Evolutionary conservation across 2,797 vertebrate genomes (phyloP).

Genomic region (Pelobates cultripes): DNA sequence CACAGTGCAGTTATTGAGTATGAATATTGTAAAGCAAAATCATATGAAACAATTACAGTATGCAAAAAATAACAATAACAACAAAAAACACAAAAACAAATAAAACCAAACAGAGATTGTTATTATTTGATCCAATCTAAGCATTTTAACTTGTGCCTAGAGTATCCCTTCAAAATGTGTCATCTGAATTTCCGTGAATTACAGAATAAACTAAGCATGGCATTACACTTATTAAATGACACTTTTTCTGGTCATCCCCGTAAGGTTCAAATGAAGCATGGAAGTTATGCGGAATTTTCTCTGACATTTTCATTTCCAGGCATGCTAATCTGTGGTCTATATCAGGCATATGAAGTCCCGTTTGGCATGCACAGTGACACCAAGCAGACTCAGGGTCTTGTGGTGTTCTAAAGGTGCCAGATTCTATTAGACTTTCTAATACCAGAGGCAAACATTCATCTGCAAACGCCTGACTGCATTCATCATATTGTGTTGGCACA

Average conservation of each 20-base stretch:
- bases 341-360: not conserved
- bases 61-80: too few species aligned
- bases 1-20: too few species aligned
- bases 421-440: not conserved
- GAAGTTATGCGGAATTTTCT: slow-evolving; percentile 58
- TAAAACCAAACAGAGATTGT: too few species aligned
- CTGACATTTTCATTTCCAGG: slow-evolving; percentile 51
- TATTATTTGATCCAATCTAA: too few species aligned
- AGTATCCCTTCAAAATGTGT: not conserved
- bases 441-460: not conserved
- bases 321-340: accelerated
- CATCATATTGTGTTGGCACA: slow-evolving; percentile 12
- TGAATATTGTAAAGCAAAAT: too few species aligned
- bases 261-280: slow-evolving; percentile 54
- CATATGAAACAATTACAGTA: too few species aligned
- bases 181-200: not conserved
- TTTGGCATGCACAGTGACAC: not conserved
- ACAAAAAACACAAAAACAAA: too few species aligned
- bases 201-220: not conserved
- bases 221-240: not conserved
- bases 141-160: too few species aligned
- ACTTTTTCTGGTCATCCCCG: slow-evolving; percentile 9
- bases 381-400: slow-evolving; percentile 31
- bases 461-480: slow-evolving; percentile 14
- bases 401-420: slow-evolving; percentile 16